Percentiles rank a stretch among this genome's conserved stretches.
These are phyloP conservation scores for Sesamia nonagrioides DNA, from an alignment of 1,140 invertebrate species.

Conservation along the genomic window DNA sequence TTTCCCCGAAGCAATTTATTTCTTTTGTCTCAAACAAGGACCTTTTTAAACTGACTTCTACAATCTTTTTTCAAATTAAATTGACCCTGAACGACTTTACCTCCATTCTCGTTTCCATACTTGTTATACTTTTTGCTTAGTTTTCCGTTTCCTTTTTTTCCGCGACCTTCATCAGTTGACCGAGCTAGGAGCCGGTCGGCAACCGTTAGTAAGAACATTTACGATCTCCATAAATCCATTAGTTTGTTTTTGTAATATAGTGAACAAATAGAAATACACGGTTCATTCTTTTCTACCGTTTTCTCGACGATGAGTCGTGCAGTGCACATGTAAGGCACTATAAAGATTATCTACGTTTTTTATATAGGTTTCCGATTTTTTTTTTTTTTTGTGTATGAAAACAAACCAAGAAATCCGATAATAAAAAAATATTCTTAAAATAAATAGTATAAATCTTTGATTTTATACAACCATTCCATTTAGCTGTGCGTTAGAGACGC, in stretches of 20 bases:
- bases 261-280: too few species aligned
- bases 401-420: background rate
- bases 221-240: too few species aligned
- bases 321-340: too few species aligned
- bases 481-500: background rate
- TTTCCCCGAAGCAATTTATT: background rate
- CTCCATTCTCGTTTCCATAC: too few species aligned
- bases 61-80: slow-evolving; percentile 10
- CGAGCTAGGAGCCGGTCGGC: too few species aligned
- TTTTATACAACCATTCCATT: background rate
- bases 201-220: too few species aligned
- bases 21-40: slow-evolving; percentile 7
- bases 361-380: too few species aligned
- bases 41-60: background rate
- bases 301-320: too few species aligned
- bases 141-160: background rate
- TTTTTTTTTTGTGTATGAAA: too few species aligned
- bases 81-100: background rate
- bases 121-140: background rate
- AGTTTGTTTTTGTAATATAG: too few species aligned
- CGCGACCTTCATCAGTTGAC: slow-evolving; percentile 4
- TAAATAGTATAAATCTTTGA: background rate
- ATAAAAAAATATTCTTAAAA: background rate
- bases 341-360: too few species aligned
- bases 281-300: too few species aligned